Conservation (phyloP, 2,797 vertebrate genomes). For the Synaphobranchus kaupii region DNA sequence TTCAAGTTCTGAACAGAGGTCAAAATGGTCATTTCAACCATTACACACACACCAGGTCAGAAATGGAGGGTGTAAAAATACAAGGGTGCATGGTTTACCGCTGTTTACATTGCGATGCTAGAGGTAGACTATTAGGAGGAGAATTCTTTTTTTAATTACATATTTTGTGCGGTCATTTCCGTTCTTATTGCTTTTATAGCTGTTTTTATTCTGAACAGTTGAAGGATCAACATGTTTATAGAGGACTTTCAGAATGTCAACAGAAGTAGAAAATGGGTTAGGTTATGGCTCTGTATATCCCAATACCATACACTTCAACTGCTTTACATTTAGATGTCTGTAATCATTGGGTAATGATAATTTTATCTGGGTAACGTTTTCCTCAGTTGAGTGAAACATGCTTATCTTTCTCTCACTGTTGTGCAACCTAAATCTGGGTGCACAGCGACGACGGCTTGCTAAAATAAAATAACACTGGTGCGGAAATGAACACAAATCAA, state of each 20-base stretch:
- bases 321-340: too few species aligned
- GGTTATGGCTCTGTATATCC: background rate
- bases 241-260: background rate
- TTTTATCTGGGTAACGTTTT: background rate
- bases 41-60: background rate
- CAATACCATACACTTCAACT: too few species aligned
- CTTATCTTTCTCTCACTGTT: background rate
- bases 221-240: background rate
- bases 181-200: background rate
- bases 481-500: background rate
- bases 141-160: background rate
- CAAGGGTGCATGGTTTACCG: background rate
- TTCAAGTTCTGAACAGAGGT: background rate
- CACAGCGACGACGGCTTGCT: background rate
- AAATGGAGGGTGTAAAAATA: background rate
- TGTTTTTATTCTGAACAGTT: background rate
- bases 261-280: background rate
- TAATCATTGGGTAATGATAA: background rate
- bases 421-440: background rate
- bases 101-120: background rate
- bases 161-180: background rate
- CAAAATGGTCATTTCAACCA: background rate
- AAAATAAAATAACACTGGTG: background rate
- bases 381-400: background rate
- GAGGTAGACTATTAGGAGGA: background rate